A percentile compares a stretch with the other conserved stretches of the same genome.
Evolutionary conservation across 2,888 invertebrate genomes (phyloP).

Genomic region (Cheilosia urbana): DNA sequence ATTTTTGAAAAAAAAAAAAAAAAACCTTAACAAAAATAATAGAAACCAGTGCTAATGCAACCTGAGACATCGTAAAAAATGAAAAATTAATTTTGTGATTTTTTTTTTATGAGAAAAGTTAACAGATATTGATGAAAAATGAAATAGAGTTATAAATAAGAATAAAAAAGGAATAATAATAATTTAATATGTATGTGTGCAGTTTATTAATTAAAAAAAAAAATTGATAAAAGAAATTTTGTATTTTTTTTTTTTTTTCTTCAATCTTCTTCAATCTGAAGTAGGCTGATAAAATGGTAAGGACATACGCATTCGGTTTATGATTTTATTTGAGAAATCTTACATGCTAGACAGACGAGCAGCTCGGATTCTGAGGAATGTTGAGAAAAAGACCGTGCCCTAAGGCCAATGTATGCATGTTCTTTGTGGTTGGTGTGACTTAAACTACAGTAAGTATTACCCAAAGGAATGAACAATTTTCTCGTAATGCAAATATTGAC

Average conservation of each 20-base stretch:
- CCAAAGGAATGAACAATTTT: too few species aligned
- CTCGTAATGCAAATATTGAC: too few species aligned
- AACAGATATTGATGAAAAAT: constrained; percentile 67
- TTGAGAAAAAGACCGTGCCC: too few species aligned
- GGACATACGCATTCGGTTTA: too few species aligned
- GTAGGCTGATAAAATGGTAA: background rate
- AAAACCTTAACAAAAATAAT: constrained; percentile 11
- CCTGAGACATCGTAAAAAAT: constrained; percentile 67
- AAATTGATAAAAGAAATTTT: constrained; percentile 38
- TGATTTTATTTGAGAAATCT: too few species aligned
- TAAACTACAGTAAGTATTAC: too few species aligned
- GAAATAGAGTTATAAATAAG: constrained; percentile 63
- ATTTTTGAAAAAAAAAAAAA: constrained; percentile 39
- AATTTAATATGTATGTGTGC: constrained; percentile 75
- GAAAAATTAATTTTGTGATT: constrained; percentile 69
- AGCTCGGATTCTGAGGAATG: background rate
- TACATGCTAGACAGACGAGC: too few species aligned
- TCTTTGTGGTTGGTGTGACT: too few species aligned
- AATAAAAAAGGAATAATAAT: constrained; percentile 64
- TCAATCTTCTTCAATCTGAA: background rate
- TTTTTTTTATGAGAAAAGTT: constrained; percentile 73
- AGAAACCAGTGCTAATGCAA: constrained; percentile 48
- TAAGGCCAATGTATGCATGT: too few species aligned
- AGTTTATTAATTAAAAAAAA: constrained; percentile 75
- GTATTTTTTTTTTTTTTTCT: constrained; percentile 2